Base-by-base conservation (phyloP, 2,113 vertebrate species). In the Dissostichus mawsoni region DNA sequence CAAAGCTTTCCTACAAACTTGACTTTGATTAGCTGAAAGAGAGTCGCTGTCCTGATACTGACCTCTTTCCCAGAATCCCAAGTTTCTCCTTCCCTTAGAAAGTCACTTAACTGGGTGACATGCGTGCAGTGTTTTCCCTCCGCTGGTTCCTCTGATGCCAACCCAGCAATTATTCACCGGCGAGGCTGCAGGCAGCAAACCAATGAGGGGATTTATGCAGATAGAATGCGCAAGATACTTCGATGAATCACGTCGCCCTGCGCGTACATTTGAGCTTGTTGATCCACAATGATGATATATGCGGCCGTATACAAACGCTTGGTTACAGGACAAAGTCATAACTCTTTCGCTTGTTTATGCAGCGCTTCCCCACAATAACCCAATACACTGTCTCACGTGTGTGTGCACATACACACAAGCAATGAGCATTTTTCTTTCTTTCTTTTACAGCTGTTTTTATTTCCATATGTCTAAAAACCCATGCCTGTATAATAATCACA, bases 131-230 rank as follows among this genome's bases (percentile, higher is more conserved):
- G 72, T 86, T 79, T 80, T 82, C 69, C 72, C 81, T 84, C 69
- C 81, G 66, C 68, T 85, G 80, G 79, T 83, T 75, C n/a, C 68
- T 81, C 74, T 74, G 61, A 61, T 52, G 55, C 51, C 56, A 50
- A 82, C 58, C 57, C 68, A 53, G 88, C 68, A 59, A 87, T 93
- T 93, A 90, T 90, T 92, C 87, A 92, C 86, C 18, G 45, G 51
- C n/a, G 44, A 66, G 78, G 70, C 82, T 84, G 75, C 83, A 62
- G 86, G 81, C 78, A 72, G 87, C 84, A 84, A 87, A 88, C 82
- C 90, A 89, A 90, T 84, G 88, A 81, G 75, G 82, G 83, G 90
- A 94, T 93, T 93, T 90, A 93, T 90, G 87, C 85, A 92, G 88
- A 91, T 86, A 23, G 82, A 87, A 87, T 65, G 69, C 58, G 7